These are phyloP conservation scores for Oikopleura dioica DNA, from an alignment of 23 tunicate genomes.

Conservation along the genomic window DNA sequence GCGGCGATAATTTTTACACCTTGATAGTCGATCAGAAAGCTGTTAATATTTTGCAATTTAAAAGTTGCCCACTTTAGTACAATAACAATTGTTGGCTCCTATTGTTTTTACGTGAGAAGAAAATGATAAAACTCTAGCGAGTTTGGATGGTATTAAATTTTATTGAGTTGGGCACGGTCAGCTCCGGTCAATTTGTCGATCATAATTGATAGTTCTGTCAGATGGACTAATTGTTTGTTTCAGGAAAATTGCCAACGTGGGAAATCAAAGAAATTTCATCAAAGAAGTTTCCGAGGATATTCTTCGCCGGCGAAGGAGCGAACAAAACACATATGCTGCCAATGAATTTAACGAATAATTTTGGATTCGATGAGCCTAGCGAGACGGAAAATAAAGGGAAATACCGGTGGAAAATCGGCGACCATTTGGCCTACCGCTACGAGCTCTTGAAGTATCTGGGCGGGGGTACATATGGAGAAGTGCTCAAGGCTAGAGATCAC, in stretches of 20 bases:
- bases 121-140: too few species aligned
- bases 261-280: not conserved
- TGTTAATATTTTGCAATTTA: too few species aligned
- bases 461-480: slow-evolving; percentile 70
- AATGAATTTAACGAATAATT: not conserved
- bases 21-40: too few species aligned
- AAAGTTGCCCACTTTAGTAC: too few species aligned
- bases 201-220: too few species aligned
- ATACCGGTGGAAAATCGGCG: slow-evolving; percentile 20
- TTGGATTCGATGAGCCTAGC: not conserved
- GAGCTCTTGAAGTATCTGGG: slow-evolving; percentile 53
- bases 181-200: too few species aligned
- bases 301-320: not conserved
- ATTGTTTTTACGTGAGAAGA: too few species aligned
- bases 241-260: not conserved
- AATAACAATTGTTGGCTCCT: too few species aligned
- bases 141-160: too few species aligned
- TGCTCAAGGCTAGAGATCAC: slow-evolving; percentile 49
- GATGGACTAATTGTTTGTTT: not conserved
- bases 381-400: slow-evolving; percentile 1
- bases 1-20: too few species aligned
- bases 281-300: not conserved
- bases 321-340: not conserved
- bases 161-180: too few species aligned
- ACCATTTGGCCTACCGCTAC: slow-evolving; percentile 69